Evolutionary conservation across 2,888 invertebrate species (phyloP), one percentile per base, ranked within the genome.

Genomic region (Drosophila vallismaia): DNA sequence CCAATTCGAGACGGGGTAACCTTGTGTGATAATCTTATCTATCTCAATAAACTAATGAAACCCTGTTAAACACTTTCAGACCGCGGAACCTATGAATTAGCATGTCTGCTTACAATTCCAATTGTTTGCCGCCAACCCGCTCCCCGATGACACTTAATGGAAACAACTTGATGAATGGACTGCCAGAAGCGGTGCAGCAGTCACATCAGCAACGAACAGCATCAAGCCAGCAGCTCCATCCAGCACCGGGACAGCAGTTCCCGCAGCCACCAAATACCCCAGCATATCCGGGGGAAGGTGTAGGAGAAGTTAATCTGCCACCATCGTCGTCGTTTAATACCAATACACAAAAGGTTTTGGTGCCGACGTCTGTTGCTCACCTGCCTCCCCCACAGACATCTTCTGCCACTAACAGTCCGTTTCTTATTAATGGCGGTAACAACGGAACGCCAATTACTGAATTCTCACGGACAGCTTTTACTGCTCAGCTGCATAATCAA

Each of bases 401-500:
- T 70, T 53, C 86, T 84, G 2, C 62, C 75, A 40, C 63, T 72
- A 89, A 86, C 67, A 87, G 86, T 19, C 76, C 29, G 1, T 8
- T 50, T 38, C 26, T 60, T 5, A 36, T 82, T 7, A 83, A 79
- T 10, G 89, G 89, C 49, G 90, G 89, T 57, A 89, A 76, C 56
- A 88, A 87, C 46, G 80, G 82, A 36, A 76, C 59, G 60, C 70
- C 69, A 24, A 91, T 92, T 74, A 79, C 86, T 31, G 88, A 90
- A 42, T 92, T 92, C 36, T 92, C 92, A 4, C 83, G 92, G 50
- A 92, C 91, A 19, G 87, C 89, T 4, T 91, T 91, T 29, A 91
- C 92, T 0, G 88, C 79, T 4, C 26, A 59, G 9, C 26, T 50
- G 24, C 4, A 44, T 44, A 12, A 14, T 4, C 0, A 88, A 79